Evolutionary conservation across 2,797 vertebrate species (phyloP).

Genomic region (Antennarius maculatus): DNA sequence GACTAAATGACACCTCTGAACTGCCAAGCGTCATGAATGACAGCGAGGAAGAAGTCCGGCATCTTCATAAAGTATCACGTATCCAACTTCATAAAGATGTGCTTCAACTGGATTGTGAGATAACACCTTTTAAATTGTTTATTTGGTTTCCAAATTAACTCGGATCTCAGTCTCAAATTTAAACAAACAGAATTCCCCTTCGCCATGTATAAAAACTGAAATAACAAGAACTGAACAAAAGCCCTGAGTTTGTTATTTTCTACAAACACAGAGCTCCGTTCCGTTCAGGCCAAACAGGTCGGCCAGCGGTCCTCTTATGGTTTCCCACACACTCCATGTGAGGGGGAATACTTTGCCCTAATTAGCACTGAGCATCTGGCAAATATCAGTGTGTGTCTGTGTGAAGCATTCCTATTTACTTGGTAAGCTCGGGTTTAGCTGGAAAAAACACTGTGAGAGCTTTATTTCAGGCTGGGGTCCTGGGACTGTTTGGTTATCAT

Average conservation of each 20-base stretch:
- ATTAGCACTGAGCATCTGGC: constrained; percentile 90
- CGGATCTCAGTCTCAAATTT: constrained; percentile 1
- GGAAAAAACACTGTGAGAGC: constrained; percentile 60
- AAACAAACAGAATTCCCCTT: constrained; percentile 18
- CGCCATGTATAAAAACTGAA: constrained; percentile 21
- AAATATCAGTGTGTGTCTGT: constrained; percentile 88
- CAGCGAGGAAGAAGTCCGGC: constrained; percentile 23
- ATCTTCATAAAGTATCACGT: constrained; percentile 9
- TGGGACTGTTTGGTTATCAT: constrained; percentile 58
- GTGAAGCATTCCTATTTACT: constrained; percentile 88
- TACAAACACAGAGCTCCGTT: constrained; percentile 68
- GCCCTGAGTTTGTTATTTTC: constrained; percentile 55
- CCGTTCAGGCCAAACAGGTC: constrained; percentile 74
- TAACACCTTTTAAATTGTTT: constrained; percentile 9
- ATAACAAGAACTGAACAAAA: constrained; percentile 32
- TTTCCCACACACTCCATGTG: constrained; percentile 85
- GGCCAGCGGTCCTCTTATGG: constrained; percentile 80
- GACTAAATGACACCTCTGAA: neutral
- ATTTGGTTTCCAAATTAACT: neutral
- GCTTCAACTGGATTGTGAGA: neutral
- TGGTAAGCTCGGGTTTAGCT: constrained; percentile 78
- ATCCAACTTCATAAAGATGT: neutral
- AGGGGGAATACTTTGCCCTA: constrained; percentile 87
- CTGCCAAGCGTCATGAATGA: constrained; percentile 46
- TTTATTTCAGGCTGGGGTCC: constrained; percentile 51